Conservation (phyloP, 2,113 vertebrate genomes). For the Catagonus wagneri region DNA sequence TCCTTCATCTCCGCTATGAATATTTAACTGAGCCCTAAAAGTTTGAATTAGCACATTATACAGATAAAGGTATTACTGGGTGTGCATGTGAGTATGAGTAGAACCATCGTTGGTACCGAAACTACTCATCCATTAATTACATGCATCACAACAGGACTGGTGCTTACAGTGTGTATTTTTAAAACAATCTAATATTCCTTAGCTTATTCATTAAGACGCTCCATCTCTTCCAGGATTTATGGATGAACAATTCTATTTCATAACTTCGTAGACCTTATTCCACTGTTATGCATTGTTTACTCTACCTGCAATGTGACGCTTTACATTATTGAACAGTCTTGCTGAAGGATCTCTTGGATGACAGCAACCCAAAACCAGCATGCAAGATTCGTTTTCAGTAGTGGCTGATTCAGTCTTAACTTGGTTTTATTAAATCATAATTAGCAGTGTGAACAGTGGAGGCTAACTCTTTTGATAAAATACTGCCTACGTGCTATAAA, state of each 20-base stretch:
- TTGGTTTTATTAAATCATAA: not conserved
- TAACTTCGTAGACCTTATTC: not conserved
- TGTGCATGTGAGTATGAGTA: not conserved
- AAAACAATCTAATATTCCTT: not conserved
- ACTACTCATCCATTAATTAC: not conserved
- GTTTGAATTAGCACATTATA: not conserved
- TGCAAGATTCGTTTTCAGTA: not conserved
- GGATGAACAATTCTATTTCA: not conserved
- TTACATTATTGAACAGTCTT: not conserved
- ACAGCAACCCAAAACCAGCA: not conserved
- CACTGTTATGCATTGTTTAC: not conserved
- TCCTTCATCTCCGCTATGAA: not conserved
- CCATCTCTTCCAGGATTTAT: not conserved
- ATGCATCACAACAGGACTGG: not conserved
- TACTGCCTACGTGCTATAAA: not conserved
- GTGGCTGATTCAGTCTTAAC: not conserved
- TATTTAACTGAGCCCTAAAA: not conserved
- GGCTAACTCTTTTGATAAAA: not conserved
- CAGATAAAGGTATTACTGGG: not conserved
- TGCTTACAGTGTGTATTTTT: not conserved
- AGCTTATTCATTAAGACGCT: not conserved
- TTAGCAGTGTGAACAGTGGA: not conserved
- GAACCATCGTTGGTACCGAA: not conserved
- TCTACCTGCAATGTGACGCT: not conserved
- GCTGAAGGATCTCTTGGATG: not conserved